phyloP scores from a whole-genome alignment of 2,888 invertebrate genomes.

The Seira ritae region DNA sequence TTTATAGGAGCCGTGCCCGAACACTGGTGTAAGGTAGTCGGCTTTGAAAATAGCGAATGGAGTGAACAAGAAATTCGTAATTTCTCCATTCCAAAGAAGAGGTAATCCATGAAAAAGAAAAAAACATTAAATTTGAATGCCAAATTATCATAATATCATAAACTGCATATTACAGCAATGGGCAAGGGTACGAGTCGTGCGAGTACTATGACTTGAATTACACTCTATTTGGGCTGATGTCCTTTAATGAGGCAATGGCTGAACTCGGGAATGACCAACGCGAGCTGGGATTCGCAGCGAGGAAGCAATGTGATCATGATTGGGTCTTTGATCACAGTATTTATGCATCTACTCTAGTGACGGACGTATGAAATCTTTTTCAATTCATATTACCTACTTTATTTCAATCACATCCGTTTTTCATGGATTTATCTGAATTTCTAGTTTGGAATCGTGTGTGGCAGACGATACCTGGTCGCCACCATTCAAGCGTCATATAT shows the following conservation, averaged over 20 bases:
- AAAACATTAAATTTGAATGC: background rate
- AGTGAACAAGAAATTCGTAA: conserved; percentile 68
- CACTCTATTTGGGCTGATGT: conserved; percentile 19
- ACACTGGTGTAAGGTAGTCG: conserved; percentile 69
- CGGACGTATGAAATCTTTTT: conserved; percentile 34
- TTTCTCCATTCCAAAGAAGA: conserved; percentile 66
- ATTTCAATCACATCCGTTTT: background rate
- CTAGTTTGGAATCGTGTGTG: conserved; percentile 70
- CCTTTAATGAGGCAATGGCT: conserved; percentile 26
- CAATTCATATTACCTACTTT: background rate
- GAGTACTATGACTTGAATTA: conserved; percentile 63
- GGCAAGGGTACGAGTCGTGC: conserved; percentile 66
- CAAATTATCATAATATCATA: background rate
- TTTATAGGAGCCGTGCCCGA: conserved; percentile 71
- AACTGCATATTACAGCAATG: conserved; percentile 15
- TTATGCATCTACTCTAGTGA: conserved; percentile 48
- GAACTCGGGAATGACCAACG: background rate
- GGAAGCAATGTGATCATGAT: conserved; percentile 29
- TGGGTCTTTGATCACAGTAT: conserved; percentile 53
- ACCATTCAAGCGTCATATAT: conserved; percentile 71
- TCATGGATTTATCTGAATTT: background rate
- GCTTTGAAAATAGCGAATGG: conserved; percentile 49
- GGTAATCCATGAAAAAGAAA: background rate
- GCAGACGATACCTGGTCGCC: conserved; percentile 64
- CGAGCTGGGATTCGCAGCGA: background rate